Evolutionary conservation across 2,888 invertebrate genomes (phyloP), one percentile per base, ranked within the genome.

Genomic region (Parnassius smintheus): DNA sequence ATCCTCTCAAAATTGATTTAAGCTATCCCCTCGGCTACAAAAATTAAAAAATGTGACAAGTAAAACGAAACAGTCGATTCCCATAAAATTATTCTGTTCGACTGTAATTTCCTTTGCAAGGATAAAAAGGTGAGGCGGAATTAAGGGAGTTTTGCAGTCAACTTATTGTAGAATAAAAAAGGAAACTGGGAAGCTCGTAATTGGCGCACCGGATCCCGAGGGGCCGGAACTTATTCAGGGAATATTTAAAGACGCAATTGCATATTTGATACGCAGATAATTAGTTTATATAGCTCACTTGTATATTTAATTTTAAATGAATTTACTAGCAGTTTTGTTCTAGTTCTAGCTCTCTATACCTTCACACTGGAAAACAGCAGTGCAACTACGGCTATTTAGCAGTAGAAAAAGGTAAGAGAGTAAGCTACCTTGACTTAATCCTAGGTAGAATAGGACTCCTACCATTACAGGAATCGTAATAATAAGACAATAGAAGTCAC

Each of bases 31-130:
- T 25, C 46, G 48, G 22, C 42, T 42, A 35, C 49, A 54, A 50
- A 55, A 61, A 61, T 25, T 11, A 25, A 13, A 46, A 56, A 61
- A 61, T 61, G 35, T 72, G 66, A 52, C 62, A 62, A 61, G 58
- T 60, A 49, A 59, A 61, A 52, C 13, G 61, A 60, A 57, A 60
- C 62, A 59, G 52, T 64, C 61, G 56, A 75, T 76, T 72, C 66
- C 67, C 67, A 62, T 67, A 66, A 66, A 76, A 75, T 77, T 76
- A 78, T 76, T 75, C 74, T 72, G 65, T 68, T 68, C 68, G 55
- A 66, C 72, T 77, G 76, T 77, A 77, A 78, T 79, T 75, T 74
- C 74, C 76, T 70, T 67, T 65, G 61, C 71, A 68, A 73, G 72
- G 62, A 66, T 71, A 77, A 77, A 76, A 77, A 74, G 75, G 74